Evolutionary conservation across 53 echinoderm and acorn worm genomes (phyloP), one percentile per base, ranked within the genome.

Genomic region (Stichopus horrens): DNA sequence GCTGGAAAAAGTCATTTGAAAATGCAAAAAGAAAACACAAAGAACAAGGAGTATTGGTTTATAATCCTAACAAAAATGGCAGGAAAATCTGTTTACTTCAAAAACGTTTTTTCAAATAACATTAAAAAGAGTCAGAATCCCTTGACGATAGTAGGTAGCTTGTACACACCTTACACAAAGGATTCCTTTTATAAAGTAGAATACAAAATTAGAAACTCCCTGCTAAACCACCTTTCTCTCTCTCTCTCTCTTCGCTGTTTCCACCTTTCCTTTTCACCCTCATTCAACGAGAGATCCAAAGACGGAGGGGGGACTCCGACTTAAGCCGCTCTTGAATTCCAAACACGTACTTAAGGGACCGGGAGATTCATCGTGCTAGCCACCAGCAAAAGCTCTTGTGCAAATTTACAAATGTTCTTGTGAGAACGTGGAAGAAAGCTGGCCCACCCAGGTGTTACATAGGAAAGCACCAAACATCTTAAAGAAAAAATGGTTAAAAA

Each of bases 261-360:
- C 37, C 2, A 37, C 37, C 37, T 37, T 37, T 37, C 37, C 37
- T 37, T 37, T 37, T 37, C 37, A 37, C 37, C 37, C 37, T 37
- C 37, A 1, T 37, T 37, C 37, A 37, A 37, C 37, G 37, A 37
- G 37, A 37, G 37, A 37, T 37, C 37, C 37, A 37, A 37, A 37
- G 37, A 37, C 37, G 37, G 2, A 37, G 37, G 37, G 37, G 37
- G 37, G 80, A 58, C 7, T 80, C 8, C 55, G 56, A 80, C 53
- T 80, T 80, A 80, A 80, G 80, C 80, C 22, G 80, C 80, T 80
- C 80, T 55, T 58, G 58, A 80, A 80, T 80, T 80, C 80, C 58
- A 80, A 80, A 80, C 80, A 80, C 80, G 80, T 80, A 80, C 80
- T 80, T 55, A 80, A 57, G 80, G 80, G 80, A 80, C 80, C 51